Evolutionary conservation across 2,888 invertebrate genomes (phyloP).

Genomic region (Leistus spinibarbis): DNA sequence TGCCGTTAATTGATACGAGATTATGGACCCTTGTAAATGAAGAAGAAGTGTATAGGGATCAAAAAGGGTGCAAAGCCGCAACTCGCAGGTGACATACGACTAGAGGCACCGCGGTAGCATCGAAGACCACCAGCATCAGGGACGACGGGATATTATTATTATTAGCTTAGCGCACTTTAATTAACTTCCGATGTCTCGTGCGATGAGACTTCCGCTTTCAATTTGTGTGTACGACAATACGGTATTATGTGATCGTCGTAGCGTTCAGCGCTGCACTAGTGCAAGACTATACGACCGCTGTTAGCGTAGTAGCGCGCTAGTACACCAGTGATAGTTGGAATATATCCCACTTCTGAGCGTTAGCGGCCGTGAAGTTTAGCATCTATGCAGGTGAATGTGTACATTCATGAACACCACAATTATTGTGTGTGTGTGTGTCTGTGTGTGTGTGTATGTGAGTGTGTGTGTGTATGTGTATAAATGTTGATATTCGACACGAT

Average conservation of each 20-base stretch:
- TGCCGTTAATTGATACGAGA: not conserved
- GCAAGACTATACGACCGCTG: too few relatives aligned
- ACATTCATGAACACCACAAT: too few relatives aligned
- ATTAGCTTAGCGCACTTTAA: constrained; percentile 38
- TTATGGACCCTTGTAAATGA: not conserved
- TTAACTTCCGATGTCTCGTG: constrained; percentile 38
- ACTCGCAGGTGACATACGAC: not conserved
- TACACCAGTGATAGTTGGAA: not conserved
- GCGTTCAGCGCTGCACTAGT: not conserved
- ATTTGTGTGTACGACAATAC: constrained; percentile 39
- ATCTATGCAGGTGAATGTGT: not conserved
- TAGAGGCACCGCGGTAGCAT: constrained; percentile 19
- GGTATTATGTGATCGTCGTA: constrained; percentile 21
- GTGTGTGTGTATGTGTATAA: not conserved
- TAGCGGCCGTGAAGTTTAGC: not conserved
- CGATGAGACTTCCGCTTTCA: constrained; percentile 37
- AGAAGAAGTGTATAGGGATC: too few relatives aligned
- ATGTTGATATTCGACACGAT: too few relatives aligned
- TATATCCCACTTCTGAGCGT: not conserved
- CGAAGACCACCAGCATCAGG: too few relatives aligned
- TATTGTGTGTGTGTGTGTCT: too few relatives aligned
- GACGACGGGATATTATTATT: constrained; percentile 31
- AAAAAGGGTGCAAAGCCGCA: not conserved
- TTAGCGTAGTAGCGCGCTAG: not conserved
- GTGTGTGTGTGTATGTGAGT: not conserved